Evolutionary conservation across 1,140 invertebrate genomes (phyloP).

Genomic region (Heliconius himera): DNA sequence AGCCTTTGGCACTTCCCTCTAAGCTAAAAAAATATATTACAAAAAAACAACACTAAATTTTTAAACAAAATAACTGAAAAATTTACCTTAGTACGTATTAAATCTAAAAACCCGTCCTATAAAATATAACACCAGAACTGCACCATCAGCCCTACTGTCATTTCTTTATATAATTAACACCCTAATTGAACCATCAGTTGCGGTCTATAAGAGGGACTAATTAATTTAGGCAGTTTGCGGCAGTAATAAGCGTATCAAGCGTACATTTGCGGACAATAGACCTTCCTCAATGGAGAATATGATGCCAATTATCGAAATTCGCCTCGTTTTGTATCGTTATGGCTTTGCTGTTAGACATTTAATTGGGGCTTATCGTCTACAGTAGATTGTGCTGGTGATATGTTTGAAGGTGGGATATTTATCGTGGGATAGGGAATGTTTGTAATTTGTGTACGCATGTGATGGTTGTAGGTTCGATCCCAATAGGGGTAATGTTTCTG

Average conservation of each 20-base stretch:
- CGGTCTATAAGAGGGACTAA: constrained; percentile 58
- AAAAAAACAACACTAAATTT: too few species aligned
- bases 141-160: background rate
- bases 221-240: constrained; percentile 72
- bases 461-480: too few species aligned
- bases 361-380: constrained; percentile 3
- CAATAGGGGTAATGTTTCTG: too few species aligned
- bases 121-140: background rate
- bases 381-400: background rate
- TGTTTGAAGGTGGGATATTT: background rate
- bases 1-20: too few species aligned
- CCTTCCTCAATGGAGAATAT: constrained; percentile 55
- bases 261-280: constrained; percentile 57
- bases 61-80: too few species aligned
- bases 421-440: too few species aligned
- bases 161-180: constrained; percentile 6
- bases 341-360: constrained; percentile 1
- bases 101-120: background rate
- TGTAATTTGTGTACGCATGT: too few species aligned
- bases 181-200: background rate
- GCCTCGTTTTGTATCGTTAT: constrained; percentile 30
- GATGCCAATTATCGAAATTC: constrained; percentile 50
- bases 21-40: too few species aligned
- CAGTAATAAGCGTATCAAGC: constrained; percentile 75
- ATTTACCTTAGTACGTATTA: background rate